Conservation (phyloP, 2,113 vertebrate species). For the Syngnathus floridae region DNA sequence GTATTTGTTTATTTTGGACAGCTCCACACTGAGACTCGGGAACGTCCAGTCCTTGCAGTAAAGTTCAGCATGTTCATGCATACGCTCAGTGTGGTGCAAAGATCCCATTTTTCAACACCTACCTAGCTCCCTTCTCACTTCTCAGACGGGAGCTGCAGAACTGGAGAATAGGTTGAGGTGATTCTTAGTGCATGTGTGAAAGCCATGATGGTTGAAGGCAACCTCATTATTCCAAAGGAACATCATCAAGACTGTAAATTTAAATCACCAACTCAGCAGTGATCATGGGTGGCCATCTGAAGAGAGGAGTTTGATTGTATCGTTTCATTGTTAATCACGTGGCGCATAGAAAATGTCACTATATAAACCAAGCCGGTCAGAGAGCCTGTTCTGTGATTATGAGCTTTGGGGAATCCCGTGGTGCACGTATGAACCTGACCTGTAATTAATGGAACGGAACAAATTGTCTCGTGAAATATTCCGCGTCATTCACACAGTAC, state of each 20-base stretch:
- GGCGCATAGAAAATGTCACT: conserved; percentile 24
- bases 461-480: conserved; percentile 12
- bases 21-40: conserved; percentile 31
- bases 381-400: conserved; percentile 36
- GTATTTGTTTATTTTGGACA: conserved; percentile 56
- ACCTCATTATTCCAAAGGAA: neutral
- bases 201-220: conserved; percentile 28
- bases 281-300: conserved; percentile 17
- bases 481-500: neutral
- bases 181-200: conserved; percentile 8
- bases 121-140: conserved; percentile 21
- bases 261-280: conserved; percentile 22
- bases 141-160: conserved; percentile 14
- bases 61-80: conserved; percentile 31
- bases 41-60: conserved; percentile 38
- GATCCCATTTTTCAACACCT: conserved; percentile 34
- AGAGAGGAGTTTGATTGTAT: conserved; percentile 39
- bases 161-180: conserved; percentile 24
- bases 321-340: conserved; percentile 27
- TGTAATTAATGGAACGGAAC: conserved; percentile 32
- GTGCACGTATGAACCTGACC: conserved; percentile 14
- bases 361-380: conserved; percentile 25
- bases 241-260: conserved; percentile 23
- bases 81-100: conserved; percentile 29
- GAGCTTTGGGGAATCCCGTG: conserved; percentile 3